Evolutionary conservation across 2,888 invertebrate genomes (phyloP).

Genomic region (Nebria salina): DNA sequence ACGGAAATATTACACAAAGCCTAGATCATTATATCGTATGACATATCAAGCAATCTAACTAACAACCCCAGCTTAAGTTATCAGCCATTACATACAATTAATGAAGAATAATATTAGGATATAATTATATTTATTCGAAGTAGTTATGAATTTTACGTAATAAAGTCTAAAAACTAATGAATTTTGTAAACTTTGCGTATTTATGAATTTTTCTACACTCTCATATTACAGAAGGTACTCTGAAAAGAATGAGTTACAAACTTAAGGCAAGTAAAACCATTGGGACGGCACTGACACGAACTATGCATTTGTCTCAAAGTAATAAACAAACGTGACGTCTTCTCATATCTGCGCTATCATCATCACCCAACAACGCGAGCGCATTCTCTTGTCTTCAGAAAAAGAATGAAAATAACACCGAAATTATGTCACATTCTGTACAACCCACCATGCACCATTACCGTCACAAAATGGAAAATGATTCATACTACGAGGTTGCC

Average conservation of each 20-base stretch:
- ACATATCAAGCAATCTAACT: neutral
- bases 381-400: constrained; percentile 16
- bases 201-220: too few relatives aligned
- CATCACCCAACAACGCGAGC: neutral
- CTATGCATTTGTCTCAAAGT: constrained; percentile 7
- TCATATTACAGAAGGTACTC: neutral
- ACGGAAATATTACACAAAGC: neutral
- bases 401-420: constrained; percentile 7
- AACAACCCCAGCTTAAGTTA: too few relatives aligned
- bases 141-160: too few relatives aligned
- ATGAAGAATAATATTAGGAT: too few relatives aligned
- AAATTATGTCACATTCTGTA: constrained; percentile 12
- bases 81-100: too few relatives aligned
- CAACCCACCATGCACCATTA: neutral
- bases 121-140: too few relatives aligned
- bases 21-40: neutral
- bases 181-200: too few relatives aligned
- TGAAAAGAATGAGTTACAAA: neutral
- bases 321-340: constrained; percentile 15
- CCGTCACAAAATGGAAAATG: neutral
- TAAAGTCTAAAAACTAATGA: too few relatives aligned
- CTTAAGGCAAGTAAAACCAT: neutral
- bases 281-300: neutral
- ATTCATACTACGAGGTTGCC: neutral
- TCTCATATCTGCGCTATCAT: constrained; percentile 8